A percentile compares a stretch with the other conserved stretches of the same genome.
phyloP scores from a whole-genome alignment of 1,140 invertebrate species.

The Nasonia giraulti region DNA sequence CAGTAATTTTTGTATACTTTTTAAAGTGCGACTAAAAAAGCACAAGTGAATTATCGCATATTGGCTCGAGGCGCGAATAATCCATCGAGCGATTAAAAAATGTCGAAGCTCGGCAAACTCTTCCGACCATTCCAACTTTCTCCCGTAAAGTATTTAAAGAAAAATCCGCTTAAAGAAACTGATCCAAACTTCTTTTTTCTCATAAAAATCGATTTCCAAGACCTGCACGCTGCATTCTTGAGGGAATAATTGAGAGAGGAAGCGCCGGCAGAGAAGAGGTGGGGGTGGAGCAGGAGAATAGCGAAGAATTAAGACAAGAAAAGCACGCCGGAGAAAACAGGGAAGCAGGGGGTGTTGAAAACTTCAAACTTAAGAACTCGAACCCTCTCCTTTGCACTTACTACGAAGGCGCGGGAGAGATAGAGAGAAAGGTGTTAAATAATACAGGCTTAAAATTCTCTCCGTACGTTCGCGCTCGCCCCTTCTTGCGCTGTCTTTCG shows the following conservation, averaged over 20 bases:
- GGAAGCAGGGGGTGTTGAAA: conserved; percentile 58
- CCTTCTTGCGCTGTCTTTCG: conserved; percentile 37
- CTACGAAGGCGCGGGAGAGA: conserved; percentile 26
- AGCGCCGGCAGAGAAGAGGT: conserved; percentile 11
- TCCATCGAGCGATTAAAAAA: not conserved
- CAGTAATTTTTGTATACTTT: too few species aligned
- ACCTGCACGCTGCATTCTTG: conserved; percentile 43
- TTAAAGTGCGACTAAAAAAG: not conserved
- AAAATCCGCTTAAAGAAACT: conserved; percentile 27
- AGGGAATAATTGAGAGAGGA: conserved; percentile 50
- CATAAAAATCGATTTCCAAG: conserved; percentile 51
- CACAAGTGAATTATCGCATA: too few species aligned
- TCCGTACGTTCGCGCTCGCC: conserved; percentile 55
- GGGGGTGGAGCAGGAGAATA: conserved; percentile 28
- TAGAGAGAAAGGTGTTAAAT: conserved; percentile 68
- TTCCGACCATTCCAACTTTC: not conserved
- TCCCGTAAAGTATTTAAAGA: conserved; percentile 31
- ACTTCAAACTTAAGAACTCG: conserved; percentile 65
- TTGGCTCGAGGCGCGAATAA: not conserved
- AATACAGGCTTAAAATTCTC: conserved; percentile 71
- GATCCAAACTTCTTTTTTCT: conserved; percentile 15
- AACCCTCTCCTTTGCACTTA: conserved; percentile 41
- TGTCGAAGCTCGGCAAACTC: not conserved
- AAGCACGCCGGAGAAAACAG: conserved; percentile 30
- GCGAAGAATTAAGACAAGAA: conserved; percentile 47